Conservation (phyloP, 2,888 invertebrate species). For the Tetragonula carbonaria region DNA sequence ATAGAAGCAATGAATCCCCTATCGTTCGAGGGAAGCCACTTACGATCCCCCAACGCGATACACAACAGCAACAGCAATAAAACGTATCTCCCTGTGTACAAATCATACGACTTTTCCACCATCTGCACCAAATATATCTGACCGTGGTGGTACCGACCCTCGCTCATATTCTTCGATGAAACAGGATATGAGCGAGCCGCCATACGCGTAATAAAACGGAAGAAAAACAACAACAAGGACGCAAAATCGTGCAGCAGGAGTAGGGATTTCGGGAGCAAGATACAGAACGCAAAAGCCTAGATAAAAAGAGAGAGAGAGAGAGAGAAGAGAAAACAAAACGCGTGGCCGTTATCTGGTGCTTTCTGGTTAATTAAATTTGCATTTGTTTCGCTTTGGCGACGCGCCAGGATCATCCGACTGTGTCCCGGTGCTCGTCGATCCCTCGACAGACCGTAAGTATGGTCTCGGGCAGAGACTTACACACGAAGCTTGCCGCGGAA, state of each 20-base stretch:
- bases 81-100: background rate
- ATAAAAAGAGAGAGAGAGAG: background rate
- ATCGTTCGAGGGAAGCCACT: background rate
- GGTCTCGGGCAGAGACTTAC: constrained; percentile 17
- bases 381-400: constrained; percentile 73
- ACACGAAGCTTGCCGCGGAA: background rate
- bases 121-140: background rate
- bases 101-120: background rate
- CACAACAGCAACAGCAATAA: background rate
- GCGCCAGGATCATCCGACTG: constrained; percentile 68
- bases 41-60: background rate
- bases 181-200: background rate
- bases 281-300: background rate
- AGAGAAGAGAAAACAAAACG: background rate
- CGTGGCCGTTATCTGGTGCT: constrained; percentile 53
- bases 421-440: constrained; percentile 44
- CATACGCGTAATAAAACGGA: background rate
- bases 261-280: background rate
- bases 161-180: background rate
- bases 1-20: background rate
- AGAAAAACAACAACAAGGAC: background rate
- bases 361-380: constrained; percentile 79
- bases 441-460: constrained; percentile 44
- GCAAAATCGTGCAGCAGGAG: background rate
- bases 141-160: background rate